Evolutionary conservation across 2,888 invertebrate genomes (phyloP).

Genomic region (Aricia artaxerxes): DNA sequence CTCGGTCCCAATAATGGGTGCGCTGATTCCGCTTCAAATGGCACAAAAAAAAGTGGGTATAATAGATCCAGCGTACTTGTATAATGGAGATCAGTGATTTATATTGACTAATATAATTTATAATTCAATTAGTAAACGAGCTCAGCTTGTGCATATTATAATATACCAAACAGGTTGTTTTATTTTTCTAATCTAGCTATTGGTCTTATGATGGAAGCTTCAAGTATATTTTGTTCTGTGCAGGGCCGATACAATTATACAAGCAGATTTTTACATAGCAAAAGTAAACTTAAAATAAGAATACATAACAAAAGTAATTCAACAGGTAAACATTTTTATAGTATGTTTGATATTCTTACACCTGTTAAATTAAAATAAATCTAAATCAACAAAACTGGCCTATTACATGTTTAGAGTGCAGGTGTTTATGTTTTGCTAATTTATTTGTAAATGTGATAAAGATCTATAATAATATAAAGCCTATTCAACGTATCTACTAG

Average conservation of each 20-base stretch:
- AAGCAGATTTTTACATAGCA: not conserved
- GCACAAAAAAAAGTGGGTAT: no score
- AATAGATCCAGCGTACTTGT: no score
- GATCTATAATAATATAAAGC: not conserved
- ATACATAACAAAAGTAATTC: not conserved
- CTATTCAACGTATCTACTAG: not conserved
- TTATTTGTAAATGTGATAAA: not conserved
- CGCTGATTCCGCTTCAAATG: no score
- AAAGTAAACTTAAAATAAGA: not conserved
- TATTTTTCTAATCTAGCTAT: not conserved
- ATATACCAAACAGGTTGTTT: not conserved
- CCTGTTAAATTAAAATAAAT: not conserved
- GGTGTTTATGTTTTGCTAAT: not conserved
- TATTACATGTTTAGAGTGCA: not conserved
- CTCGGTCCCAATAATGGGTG: no score
- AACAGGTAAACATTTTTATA: not conserved
- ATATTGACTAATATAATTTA: no score
- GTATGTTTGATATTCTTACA: not conserved
- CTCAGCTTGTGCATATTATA: not conserved
- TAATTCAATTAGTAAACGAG: no score
- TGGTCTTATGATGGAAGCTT: no score
- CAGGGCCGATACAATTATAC: not conserved
- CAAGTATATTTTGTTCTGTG: no score
- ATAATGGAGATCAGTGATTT: no score
- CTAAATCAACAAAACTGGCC: not conserved